Conservation (phyloP, 1,140 invertebrate species). For the Andrena cerasifolii region DNA sequence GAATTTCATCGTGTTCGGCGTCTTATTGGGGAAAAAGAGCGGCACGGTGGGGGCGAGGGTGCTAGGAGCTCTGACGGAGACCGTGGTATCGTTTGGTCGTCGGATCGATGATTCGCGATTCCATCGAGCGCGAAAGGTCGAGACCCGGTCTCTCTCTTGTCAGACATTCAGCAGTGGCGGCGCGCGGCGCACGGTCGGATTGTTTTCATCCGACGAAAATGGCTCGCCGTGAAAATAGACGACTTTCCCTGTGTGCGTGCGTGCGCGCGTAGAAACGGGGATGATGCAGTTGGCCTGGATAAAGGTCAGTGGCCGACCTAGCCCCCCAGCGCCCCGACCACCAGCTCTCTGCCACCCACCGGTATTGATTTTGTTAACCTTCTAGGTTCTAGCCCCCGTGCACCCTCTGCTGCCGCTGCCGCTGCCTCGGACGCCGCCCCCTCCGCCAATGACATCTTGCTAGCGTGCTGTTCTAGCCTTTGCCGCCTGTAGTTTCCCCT, state of each 20-base stretch:
- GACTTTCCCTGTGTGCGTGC: constrained; percentile 35
- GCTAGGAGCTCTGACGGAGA: neutral
- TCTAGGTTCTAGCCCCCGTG: constrained; percentile 65
- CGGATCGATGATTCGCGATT: constrained; percentile 14
- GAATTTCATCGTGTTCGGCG: neutral
- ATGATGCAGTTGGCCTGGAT: constrained; percentile 78
- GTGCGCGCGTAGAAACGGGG: constrained; percentile 67
- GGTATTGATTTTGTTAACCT: constrained; percentile 79
- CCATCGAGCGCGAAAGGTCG: constrained; percentile 5
- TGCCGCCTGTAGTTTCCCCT: constrained; percentile 7
- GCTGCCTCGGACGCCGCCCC: constrained; percentile 13
- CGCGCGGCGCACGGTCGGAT: constrained; percentile 35
- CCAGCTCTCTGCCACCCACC: constrained; percentile 66
- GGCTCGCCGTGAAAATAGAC: constrained; percentile 63
- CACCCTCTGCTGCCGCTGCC: constrained; percentile 32
- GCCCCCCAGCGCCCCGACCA: constrained; percentile 66
- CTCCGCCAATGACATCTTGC: constrained; percentile 46
- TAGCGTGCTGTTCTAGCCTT: constrained; percentile 29
- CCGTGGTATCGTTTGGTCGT: too few relatives aligned
- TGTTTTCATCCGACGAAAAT: constrained; percentile 62
- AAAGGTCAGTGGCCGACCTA: constrained; percentile 79
- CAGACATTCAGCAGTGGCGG: neutral
- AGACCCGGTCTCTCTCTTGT: neutral
- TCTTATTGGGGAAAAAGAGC: too few relatives aligned
- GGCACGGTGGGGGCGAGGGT: too few relatives aligned